Base-by-base conservation (phyloP, 2,888 invertebrate species). In the Brenthis daphne region DNA sequence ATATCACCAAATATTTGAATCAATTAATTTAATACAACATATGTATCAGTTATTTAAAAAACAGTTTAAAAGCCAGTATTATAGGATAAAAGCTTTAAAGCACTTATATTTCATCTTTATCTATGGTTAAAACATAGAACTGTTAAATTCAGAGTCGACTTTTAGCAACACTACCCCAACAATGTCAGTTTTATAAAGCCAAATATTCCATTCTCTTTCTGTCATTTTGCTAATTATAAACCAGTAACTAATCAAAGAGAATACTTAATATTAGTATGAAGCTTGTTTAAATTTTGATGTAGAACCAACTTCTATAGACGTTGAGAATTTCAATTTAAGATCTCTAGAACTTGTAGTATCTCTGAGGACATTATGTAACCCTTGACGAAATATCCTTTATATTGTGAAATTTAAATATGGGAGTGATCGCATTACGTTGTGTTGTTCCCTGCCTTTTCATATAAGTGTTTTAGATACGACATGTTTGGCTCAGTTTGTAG, bases 301-400 rank as follows among this genome's bases (percentile, higher is more conserved):
- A 24, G 14, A 6, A 37, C 3, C 43, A 29, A 14, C 37, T 20
- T 50, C 24, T 60, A 56, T 60, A 43, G 37, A 75, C 76, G 74
- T 65, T 64, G 74, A 73, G 75, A 77, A 77, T 79, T 79, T 77
- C 76, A 78, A 79, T 79, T 78, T 78, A 70, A 75, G 74, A 74
- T 74, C 73, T 70, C 68, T 69, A 72, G 71, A 70, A 73, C 73
- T 65, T 67, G 77, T 77, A 79, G 78, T 76, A 74, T 73, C 75
- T 75, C 71, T 69, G 68, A 76, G 74, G 77, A 69, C 77, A 71
- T 78, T 79, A 77, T 74, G 69, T 66, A 72, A 73, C 75, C 77
- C 77, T 77, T 74, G 72, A 76, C 76, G 77, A 79, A 77, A 77
- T 74, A 75, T 70, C 73, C 67, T 67, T 13, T 14, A n/a, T 1